Evolutionary conservation across 2,888 invertebrate species (phyloP), one percentile per base, ranked within the genome.

Genomic region (Diaphora mendica): DNA sequence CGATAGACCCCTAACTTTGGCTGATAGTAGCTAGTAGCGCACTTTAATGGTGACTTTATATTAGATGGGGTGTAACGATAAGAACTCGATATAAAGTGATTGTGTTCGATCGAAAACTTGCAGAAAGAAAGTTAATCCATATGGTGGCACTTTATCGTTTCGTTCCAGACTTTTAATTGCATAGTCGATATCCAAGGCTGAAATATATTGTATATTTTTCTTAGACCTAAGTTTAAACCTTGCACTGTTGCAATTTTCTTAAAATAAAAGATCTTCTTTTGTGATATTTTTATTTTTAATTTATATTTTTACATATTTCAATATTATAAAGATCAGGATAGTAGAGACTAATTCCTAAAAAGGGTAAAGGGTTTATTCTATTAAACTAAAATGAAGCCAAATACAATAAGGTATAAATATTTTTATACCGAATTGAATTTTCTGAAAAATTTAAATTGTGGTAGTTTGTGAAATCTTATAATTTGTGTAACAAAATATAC

Each of bases 1-100:
- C 85, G 84, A 88, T 87, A 84, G 80, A 87, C 77, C 71, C 64
- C 74, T 83, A 88, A 86, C 84, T 87, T 87, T 78, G 75, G 75
- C 80, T 78, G 83, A 82, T 82, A 83, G 81, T 77, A 70, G 68
- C 73, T 71, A 73, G 79, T 82, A 78, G 79, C 71, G 77, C 77
- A 77, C 74, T 62, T 78, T 79, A 83, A 85, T 79, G 71, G 78
- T 77, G 77, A 82, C 77, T 82, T 83, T 84, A 82, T 76, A 80
- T 78, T 74, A 68, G 76, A 77, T 76, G 68, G 73, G 72, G 74
- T 77, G 65, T 78, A 68, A 72, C 77, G 83, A 84, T 83, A 84
- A 82, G 77, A 85, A 83, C 73, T 79, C 78, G 71, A 83, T 81
- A 73, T 78, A 81, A 81, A 82, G 81, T 82, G 81, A 81, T 83